Conservation (phyloP, 2,797 vertebrate genomes). For the Cuniculus paca region DNA sequence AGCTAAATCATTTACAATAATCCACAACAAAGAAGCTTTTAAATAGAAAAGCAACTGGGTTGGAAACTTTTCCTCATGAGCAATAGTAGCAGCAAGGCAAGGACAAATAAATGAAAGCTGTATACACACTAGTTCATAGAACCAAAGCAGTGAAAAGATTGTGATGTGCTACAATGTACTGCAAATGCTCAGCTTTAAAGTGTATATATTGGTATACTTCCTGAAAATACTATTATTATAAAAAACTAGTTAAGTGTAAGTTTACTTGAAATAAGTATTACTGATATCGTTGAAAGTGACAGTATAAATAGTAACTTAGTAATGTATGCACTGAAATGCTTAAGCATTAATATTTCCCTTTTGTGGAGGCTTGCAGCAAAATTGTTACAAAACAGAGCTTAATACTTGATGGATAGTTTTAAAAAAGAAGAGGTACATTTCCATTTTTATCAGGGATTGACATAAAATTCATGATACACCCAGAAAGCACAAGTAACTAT, state of each 20-base stretch:
- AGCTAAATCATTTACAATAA: constrained; percentile 87
- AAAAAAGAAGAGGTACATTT: neutral
- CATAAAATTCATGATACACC: neutral
- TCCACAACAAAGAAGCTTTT: constrained; percentile 85
- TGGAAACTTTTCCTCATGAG: constrained; percentile 81
- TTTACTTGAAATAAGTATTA: constrained; percentile 52
- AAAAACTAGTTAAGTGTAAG: constrained; percentile 33
- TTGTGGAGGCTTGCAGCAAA: constrained; percentile 42
- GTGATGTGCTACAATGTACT: neutral
- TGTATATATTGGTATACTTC: constrained; percentile 57
- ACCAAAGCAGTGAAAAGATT: neutral
- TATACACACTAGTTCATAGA: neutral
- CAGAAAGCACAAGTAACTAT: neutral
- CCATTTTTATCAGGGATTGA: neutral
- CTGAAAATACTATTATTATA: constrained; percentile 64
- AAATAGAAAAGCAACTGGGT: constrained; percentile 84
- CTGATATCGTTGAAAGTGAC: constrained; percentile 43
- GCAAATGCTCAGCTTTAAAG: constrained; percentile 25
- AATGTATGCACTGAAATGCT: neutral
- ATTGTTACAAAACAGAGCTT: constrained; percentile 15
- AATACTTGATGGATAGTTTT: constrained; percentile 56
- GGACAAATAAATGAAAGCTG: constrained; percentile 73
- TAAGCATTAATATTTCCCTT: neutral
- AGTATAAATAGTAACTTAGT: neutral
- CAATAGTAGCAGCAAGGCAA: constrained; percentile 78